Evolutionary conservation across 2,113 vertebrate species (phyloP).

Genomic region (Cyphomyrus plagiostoma): DNA sequence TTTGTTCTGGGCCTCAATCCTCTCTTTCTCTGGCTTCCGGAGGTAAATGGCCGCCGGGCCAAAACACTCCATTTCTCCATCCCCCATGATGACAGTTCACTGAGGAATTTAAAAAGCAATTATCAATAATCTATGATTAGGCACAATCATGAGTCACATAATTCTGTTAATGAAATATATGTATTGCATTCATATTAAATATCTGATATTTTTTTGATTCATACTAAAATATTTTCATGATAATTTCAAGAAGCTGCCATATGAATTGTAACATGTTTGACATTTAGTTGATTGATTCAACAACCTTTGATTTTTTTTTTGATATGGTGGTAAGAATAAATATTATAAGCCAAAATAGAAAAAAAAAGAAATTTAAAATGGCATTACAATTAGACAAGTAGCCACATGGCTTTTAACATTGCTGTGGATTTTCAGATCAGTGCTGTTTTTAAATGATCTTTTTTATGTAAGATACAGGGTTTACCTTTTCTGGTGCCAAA

Average conservation of each 20-base stretch:
- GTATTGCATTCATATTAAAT: background rate
- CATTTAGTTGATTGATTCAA: background rate
- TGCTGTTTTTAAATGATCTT: background rate
- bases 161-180: background rate
- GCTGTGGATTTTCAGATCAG: background rate
- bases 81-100: constrained; percentile 62
- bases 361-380: background rate
- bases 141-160: background rate
- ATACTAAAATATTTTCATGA: background rate
- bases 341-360: background rate
- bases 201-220: background rate
- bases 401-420: background rate
- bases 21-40: constrained; percentile 52
- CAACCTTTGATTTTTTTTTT: background rate
- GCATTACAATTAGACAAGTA: background rate
- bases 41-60: constrained; percentile 73
- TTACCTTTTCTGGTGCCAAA: background rate
- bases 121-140: background rate
- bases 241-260: background rate
- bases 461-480: background rate
- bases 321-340: background rate
- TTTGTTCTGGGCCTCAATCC: constrained; percentile 1
- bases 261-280: background rate
- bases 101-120: constrained; percentile 12
- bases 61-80: constrained; percentile 72